These are phyloP conservation scores for Epizoanthus scotinus DNA, from an alignment of 92 coral and sea anemone genomes.

Conservation along the genomic window DNA sequence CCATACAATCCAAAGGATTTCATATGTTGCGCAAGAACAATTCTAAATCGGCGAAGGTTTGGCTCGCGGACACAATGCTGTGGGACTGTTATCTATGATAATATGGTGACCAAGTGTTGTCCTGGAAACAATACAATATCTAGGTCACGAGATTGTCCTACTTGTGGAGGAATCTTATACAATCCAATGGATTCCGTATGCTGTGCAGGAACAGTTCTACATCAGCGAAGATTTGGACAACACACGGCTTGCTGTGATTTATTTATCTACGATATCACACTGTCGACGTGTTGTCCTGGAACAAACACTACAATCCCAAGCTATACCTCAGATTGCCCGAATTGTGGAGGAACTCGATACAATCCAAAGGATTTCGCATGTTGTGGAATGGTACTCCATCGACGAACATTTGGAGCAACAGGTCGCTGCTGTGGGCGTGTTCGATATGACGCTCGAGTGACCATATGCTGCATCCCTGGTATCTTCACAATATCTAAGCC, in stretches of 20 bases:
- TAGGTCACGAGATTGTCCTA: conserved; percentile 4
- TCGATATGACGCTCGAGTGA: background rate
- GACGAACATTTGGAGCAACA: background rate
- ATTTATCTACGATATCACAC: background rate
- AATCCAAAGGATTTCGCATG: background rate
- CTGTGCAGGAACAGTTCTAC: conserved; percentile 7
- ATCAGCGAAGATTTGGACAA: background rate
- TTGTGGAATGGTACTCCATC: background rate
- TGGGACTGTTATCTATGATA: background rate
- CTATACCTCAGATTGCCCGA: background rate
- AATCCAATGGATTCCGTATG: background rate
- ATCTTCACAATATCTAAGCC: background rate
- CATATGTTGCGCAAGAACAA: background rate
- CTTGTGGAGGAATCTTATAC: background rate
- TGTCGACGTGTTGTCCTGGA: too few relatives aligned
- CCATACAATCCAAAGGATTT: conserved; percentile 7
- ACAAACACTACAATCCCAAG: too few relatives aligned
- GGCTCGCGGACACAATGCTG: conserved; percentile 8
- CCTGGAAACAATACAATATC: conserved; percentile 12
- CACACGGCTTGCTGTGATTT: conserved; percentile 15
- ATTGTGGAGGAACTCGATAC: conserved; percentile 21
- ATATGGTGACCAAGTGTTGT: background rate
- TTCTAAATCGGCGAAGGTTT: background rate
- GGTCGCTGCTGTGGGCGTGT: background rate
- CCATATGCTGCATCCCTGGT: too few relatives aligned